Conservation (phyloP, 2,797 vertebrate genomes). For the Onychomys torridus region DNA sequence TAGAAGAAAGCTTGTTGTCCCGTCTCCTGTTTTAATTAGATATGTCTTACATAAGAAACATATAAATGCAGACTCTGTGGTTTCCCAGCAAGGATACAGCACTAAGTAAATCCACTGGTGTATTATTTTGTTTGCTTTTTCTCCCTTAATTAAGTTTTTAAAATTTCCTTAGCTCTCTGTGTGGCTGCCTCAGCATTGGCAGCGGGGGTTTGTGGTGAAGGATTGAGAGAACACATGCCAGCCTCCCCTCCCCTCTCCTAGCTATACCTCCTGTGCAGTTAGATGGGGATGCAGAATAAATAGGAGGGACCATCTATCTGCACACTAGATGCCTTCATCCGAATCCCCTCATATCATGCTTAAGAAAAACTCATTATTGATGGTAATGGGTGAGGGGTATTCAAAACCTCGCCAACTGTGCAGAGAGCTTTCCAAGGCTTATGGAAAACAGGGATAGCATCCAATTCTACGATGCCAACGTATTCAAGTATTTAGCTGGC, state of each 20-base stretch:
- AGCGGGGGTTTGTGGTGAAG: slow-evolving; percentile 80
- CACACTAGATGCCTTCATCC: slow-evolving; percentile 26
- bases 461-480: slow-evolving; percentile 30
- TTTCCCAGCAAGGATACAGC: slow-evolving; percentile 86
- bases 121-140: slow-evolving; percentile 89
- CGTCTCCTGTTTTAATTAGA: slow-evolving; percentile 88
- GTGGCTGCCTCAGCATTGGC: slow-evolving; percentile 88
- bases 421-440: neutral
- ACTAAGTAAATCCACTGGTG: slow-evolving; percentile 86
- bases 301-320: neutral
- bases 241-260: neutral
- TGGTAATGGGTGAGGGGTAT: neutral
- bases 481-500: slow-evolving; percentile 32
- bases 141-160: slow-evolving; percentile 87
- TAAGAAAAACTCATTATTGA: slow-evolving; percentile 20
- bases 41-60: slow-evolving; percentile 86
- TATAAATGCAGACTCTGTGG: slow-evolving; percentile 86
- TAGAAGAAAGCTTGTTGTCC: slow-evolving; percentile 86
- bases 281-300: slow-evolving; percentile 48
- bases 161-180: slow-evolving; percentile 89
- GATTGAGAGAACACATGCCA: slow-evolving; percentile 64
- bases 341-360: neutral
- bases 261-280: neutral
- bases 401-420: neutral
- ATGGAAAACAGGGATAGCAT: slow-evolving; percentile 27